phyloP scores from a whole-genome alignment of 1,140 invertebrate genomes.

The Lepidurus arcticus region DNA sequence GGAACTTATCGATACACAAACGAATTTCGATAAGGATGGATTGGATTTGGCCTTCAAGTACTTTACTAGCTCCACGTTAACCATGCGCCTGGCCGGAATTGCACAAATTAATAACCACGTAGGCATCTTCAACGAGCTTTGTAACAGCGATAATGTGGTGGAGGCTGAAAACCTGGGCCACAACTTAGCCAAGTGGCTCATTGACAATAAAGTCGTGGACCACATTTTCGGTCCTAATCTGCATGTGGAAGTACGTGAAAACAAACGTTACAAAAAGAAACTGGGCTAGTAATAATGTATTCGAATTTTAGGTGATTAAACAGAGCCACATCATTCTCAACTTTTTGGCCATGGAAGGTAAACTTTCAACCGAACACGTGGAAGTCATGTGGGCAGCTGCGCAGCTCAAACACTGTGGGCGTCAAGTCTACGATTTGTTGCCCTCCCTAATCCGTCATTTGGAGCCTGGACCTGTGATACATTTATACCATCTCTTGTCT shows the following conservation, averaged over 20 bases:
- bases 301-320: constrained; percentile 66
- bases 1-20: constrained; percentile 77
- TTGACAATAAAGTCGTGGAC: constrained; percentile 84
- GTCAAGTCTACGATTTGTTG: constrained; percentile 84
- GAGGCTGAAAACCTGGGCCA: constrained; percentile 78
- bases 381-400: constrained; percentile 90
- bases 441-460: constrained; percentile 84
- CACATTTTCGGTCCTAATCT: constrained; percentile 93
- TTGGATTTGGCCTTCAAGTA: constrained; percentile 89
- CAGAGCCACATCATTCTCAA: constrained; percentile 88
- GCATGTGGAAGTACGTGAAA: constrained; percentile 73
- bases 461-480: constrained; percentile 75
- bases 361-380: constrained; percentile 83
- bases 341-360: constrained; percentile 83
- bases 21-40: constrained; percentile 82
- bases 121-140: constrained; percentile 80
- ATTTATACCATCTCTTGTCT: constrained; percentile 76
- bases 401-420: constrained; percentile 87
- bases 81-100: constrained; percentile 82
- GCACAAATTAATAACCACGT: constrained; percentile 93
- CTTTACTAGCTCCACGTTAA: constrained; percentile 85
- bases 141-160: constrained; percentile 74
- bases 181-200: constrained; percentile 78
- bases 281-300: too few species aligned
- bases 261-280: neutral